These are phyloP conservation scores for Tapirus terrestris DNA, from an alignment of 2,113 vertebrate species.

Conservation along the genomic window DNA sequence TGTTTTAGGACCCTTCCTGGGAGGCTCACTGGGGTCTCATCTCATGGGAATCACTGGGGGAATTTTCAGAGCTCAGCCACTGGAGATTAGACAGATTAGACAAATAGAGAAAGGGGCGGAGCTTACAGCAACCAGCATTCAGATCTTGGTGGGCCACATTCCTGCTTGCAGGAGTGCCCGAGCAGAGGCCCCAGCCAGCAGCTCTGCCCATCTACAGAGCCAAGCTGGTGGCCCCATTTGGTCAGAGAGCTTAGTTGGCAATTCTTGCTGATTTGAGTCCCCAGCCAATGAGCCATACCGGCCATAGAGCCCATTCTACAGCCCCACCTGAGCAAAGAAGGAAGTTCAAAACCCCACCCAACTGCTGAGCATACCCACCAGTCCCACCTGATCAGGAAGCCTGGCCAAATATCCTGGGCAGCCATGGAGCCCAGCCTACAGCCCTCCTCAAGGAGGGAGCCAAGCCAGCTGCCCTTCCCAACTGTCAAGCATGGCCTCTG, in stretches of 20 bases:
- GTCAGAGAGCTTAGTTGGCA: not conserved
- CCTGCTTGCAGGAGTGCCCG: not conserved
- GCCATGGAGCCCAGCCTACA: not conserved
- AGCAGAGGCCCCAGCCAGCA: not conserved
- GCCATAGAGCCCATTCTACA: not conserved
- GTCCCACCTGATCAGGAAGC: too few relatives aligned
- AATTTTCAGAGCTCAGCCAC: too few relatives aligned
- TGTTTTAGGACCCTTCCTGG: too few relatives aligned
- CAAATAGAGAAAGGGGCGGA: not conserved
- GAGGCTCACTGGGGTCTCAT: too few relatives aligned
- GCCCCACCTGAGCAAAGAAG: not conserved
- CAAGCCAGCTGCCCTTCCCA: not conserved
- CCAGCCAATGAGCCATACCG: too few relatives aligned
- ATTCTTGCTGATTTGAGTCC: not conserved
- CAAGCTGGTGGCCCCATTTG: not conserved
- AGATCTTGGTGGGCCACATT: not conserved
- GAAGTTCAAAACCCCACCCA: not conserved
- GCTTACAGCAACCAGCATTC: not conserved
- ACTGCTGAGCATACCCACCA: not conserved
- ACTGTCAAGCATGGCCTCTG: not conserved
- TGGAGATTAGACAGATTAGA: too few relatives aligned
- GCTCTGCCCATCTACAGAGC: not conserved
- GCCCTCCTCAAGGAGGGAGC: not conserved
- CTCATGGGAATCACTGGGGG: too few relatives aligned
- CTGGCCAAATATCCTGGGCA: too few relatives aligned